Evolutionary conservation across 1,140 invertebrate genomes (phyloP).

Genomic region (Sesamia nonagrioides): DNA sequence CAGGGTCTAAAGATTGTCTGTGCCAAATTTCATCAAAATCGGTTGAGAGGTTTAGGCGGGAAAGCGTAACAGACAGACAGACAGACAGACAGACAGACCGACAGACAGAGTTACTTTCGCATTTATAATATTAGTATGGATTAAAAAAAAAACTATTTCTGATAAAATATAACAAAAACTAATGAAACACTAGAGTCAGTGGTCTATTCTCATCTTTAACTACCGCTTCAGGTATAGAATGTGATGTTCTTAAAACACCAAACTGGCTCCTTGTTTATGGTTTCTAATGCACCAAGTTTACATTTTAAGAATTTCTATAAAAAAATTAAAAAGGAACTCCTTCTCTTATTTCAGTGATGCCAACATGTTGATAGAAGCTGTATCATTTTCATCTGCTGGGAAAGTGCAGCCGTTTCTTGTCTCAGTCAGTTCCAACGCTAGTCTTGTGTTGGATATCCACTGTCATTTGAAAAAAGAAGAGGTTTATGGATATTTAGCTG

Average conservation of each 20-base stretch:
- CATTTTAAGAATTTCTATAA: background rate
- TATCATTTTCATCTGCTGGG: conserved; percentile 94
- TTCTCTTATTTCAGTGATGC: conserved; percentile 91
- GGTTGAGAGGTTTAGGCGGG: too few relatives aligned
- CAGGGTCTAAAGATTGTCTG: too few relatives aligned
- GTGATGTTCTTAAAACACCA: background rate
- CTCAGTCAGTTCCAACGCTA: conserved; percentile 95
- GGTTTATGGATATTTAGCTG: conserved; percentile 97
- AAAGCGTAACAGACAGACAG: too few relatives aligned
- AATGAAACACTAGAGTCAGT: too few relatives aligned
- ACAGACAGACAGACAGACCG: too few relatives aligned
- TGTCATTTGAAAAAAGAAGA: conserved; percentile 97
- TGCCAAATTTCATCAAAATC: too few relatives aligned
- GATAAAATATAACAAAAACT: too few relatives aligned
- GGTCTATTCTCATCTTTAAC: too few relatives aligned
- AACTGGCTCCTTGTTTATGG: background rate
- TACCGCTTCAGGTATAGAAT: too few relatives aligned
- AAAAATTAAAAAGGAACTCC: background rate
- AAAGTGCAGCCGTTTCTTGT: conserved; percentile 97
- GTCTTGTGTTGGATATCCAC: conserved; percentile 97
- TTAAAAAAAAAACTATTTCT: too few relatives aligned
- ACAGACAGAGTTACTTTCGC: too few relatives aligned
- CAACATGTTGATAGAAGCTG: conserved; percentile 95
- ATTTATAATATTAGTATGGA: too few relatives aligned
- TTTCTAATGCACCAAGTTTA: background rate